Base-by-base conservation (phyloP, 2,888 invertebrate genomes). In the Microctonus aethiopoides region DNA sequence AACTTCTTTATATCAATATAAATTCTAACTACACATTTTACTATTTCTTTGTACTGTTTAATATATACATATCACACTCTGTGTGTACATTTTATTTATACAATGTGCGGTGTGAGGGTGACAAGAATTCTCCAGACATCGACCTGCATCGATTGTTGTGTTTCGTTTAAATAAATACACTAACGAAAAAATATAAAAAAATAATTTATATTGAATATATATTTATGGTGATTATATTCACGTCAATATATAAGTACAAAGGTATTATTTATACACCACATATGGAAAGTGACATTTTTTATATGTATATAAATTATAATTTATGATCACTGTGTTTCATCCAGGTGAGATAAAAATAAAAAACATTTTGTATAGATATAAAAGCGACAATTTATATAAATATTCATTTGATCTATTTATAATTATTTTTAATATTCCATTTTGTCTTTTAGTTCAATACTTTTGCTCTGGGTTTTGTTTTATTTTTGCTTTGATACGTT, bases 71-170 rank as follows among this genome's bases (percentile, higher is more conserved):
- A 24, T 62, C 26, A 32, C 29, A 52, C 54, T 64, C 22, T 54
- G 54, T 64, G 54, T 64, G 64, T 64, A 64, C 64, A 64, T 62
- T 16, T 13, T 13, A 46, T 46, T 3, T n/a, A 41, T 13, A 3
- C 13, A 16, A 22, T 24, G 24, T 9, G 20, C 39, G 22, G 26
- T 62, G 62, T 20, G 41, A 54, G 34, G 51, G 24, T 20, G 34
- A 52, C 64, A 22, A 52, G 36, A 64, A 36, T n/a, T n/a, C n/a
- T 51, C 46, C 29, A 64, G 24, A 54, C 64, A 34, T 34, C 64
- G 64, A 64, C 54, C 64, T 64, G 64, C 64, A 64, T 64, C 54
- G 52, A 59, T 16, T 32, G 36, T 22, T 24, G 61, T 61, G 24
- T 39, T 39, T 61, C 39, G 7, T 20, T 39, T 22, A 26, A 61